These are phyloP conservation scores for Ethmia dodecea DNA, from an alignment of 2,888 invertebrate genomes.

Conservation along the genomic window DNA sequence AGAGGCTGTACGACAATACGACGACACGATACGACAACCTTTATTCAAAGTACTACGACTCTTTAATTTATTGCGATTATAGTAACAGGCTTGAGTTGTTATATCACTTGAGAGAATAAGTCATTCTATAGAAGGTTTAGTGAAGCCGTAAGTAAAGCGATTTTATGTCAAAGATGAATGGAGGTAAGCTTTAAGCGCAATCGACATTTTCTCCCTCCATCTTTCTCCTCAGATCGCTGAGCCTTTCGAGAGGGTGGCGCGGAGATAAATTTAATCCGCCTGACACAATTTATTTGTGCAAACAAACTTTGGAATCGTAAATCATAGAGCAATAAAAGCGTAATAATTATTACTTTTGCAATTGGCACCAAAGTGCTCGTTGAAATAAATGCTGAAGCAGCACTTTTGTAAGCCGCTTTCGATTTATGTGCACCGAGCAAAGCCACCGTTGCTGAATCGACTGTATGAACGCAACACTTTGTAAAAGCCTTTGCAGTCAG, in stretches of 20 bases:
- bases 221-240: slow-evolving; percentile 3
- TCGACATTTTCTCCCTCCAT: slow-evolving; percentile 5
- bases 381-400: slow-evolving; percentile 42
- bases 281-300: slow-evolving; percentile 11
- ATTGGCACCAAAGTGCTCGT: slow-evolving; percentile 20
- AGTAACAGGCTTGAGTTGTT: slow-evolving; percentile 1
- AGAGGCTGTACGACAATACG: too few relatives aligned
- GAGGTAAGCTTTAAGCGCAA: not conserved
- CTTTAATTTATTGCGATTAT: slow-evolving; percentile 8
- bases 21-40: too few relatives aligned
- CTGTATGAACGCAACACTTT: slow-evolving; percentile 28
- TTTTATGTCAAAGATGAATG: slow-evolving; percentile 1
- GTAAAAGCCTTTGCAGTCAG: slow-evolving; percentile 27
- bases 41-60: slow-evolving; percentile 1
- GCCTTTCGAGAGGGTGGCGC: slow-evolving; percentile 5
- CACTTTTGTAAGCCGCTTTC: slow-evolving; percentile 48
- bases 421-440: slow-evolving; percentile 41
- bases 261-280: slow-evolving; percentile 14
- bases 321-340: slow-evolving; percentile 19
- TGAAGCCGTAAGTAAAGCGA: not conserved
- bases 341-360: slow-evolving; percentile 25
- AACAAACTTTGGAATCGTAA: slow-evolving; percentile 12
- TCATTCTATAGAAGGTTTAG: too few relatives aligned
- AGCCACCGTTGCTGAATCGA: slow-evolving; percentile 33
- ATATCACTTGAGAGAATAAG: not conserved